A percentile compares a stretch with the other conserved stretches of the same genome.
These are phyloP conservation scores for Sebastes kiyomatsui DNA, from an alignment of 2,797 vertebrate species.

Conservation along the genomic window DNA sequence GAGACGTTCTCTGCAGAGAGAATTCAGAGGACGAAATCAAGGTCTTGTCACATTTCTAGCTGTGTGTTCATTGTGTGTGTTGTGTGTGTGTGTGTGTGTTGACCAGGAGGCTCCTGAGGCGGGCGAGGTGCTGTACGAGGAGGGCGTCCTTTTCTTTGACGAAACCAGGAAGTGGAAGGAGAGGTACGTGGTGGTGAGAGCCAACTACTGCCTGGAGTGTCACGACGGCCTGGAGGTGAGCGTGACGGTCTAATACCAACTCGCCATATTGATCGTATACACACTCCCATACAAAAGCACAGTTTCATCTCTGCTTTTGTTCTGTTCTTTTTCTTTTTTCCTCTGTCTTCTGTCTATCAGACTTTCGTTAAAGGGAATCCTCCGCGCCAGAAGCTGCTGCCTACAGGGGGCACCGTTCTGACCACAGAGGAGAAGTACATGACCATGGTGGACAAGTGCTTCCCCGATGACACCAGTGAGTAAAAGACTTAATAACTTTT, in stretches of 20 bases:
- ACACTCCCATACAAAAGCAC: no score
- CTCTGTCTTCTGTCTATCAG: slow-evolving; percentile 62
- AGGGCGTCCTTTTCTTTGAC: slow-evolving; percentile 81
- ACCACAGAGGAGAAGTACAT: slow-evolving; percentile 89
- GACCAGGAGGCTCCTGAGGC: slow-evolving; percentile 73
- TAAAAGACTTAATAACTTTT: background rate
- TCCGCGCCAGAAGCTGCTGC: slow-evolving; percentile 83
- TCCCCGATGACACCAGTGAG: slow-evolving; percentile 90
- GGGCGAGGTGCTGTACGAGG: slow-evolving; percentile 84
- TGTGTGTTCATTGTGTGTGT: background rate
- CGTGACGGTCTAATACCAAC: background rate
- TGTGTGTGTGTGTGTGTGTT: slow-evolving; percentile 9
- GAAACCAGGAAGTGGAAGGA: slow-evolving; percentile 92
- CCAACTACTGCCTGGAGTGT: slow-evolving; percentile 88
- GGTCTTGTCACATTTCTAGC: background rate
- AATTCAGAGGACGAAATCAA: background rate
- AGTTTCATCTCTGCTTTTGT: no score
- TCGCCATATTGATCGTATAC: background rate
- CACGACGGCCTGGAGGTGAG: slow-evolving; percentile 90
- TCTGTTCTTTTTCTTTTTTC: background rate
- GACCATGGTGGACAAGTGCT: slow-evolving; percentile 86
- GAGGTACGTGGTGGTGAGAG: slow-evolving; percentile 86
- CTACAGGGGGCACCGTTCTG: slow-evolving; percentile 87
- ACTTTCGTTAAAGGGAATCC: slow-evolving; percentile 85
- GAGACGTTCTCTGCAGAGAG: background rate